phyloP scores from a whole-genome alignment of 2,797 vertebrate species.

The Scomberomorus guttatus region DNA sequence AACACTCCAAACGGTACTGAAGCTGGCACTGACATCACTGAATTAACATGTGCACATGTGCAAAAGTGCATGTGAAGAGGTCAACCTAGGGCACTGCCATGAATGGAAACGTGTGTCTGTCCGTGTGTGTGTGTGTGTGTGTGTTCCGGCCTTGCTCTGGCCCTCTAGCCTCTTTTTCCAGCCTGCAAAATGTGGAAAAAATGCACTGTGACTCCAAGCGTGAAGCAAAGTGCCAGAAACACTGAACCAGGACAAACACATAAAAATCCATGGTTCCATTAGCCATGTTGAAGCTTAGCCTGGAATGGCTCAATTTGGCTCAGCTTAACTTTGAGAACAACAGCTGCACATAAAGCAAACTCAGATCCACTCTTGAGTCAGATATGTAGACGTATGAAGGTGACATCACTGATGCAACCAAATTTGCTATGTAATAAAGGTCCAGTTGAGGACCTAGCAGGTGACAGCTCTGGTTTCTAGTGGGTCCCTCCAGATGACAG shows the following conservation, averaged over 20 bases:
- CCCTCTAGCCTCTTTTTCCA: constrained; percentile 64
- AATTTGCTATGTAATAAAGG: constrained; percentile 19
- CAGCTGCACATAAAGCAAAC: constrained; percentile 66
- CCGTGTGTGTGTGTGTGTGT: background rate
- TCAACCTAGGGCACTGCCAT: constrained; percentile 35
- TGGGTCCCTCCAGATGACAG: background rate
- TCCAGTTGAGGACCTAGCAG: constrained; percentile 10
- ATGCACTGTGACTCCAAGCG: constrained; percentile 72
- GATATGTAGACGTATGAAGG: constrained; percentile 14
- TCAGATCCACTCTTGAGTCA: constrained; percentile 23
- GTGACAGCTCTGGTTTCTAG: background rate
- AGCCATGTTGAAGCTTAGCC: constrained; percentile 69
- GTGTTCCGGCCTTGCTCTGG: constrained; percentile 42
- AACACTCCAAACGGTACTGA: background rate
- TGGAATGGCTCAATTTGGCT: constrained; percentile 54
- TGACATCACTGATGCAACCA: constrained; percentile 35
- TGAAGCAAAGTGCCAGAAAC: constrained; percentile 74
- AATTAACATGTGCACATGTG: constrained; percentile 20
- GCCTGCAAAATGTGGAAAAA: constrained; percentile 79
- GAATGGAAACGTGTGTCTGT: constrained; percentile 29
- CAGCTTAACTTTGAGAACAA: constrained; percentile 53
- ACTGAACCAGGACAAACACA: constrained; percentile 72
- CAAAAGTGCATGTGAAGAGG: constrained; percentile 16
- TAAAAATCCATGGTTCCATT: constrained; percentile 72
- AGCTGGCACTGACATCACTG: background rate